Evolutionary conservation across 2,888 invertebrate species (phyloP), one percentile per base, ranked within the genome.

Genomic region (Limenitis camilla): DNA sequence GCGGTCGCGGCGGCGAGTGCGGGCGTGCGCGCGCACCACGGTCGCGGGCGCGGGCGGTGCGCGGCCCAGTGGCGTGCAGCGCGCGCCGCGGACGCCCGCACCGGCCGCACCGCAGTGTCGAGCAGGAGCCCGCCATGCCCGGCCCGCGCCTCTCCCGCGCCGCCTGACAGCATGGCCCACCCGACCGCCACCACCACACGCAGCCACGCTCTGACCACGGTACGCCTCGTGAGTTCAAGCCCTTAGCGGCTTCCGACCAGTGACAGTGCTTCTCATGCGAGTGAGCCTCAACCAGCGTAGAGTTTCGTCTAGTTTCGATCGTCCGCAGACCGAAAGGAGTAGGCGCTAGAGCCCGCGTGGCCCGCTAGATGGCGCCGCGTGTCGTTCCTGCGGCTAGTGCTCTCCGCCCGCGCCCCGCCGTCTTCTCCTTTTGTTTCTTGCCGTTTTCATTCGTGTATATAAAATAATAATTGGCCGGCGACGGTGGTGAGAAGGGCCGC

Each of bases 191-290:
- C 84, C 85, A 82, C 78, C 85, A 81, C 86, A 81, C 86, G 84
- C 85, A 86, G 84, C 86, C 84, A 85, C 85, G 86, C 86, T 84
- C 86, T 85, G 85, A 86, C 86, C 81, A 87, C 86, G 86, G 86
- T 87, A 87, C 79, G 85, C 59, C 56, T 47, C 55, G 56, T 56
- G 54, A 48, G 35, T 30, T 40, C 28, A 59, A 58, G 59, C 66
- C 19, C 19, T 19, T 19, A 19, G 66, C 67, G 59, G 55, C 56
- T 62, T 61, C 65, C 62, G 66, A 67, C 67, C 76, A 78, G 84
- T 83, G 85, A 76, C 70, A 82, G 83, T 85, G 85, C 65, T 75
- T 67, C 66, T 70, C 58, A 66, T 66, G 64, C 71, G 73, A 71
- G 75, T 71, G 78, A 78, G 77, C 72, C 73, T 76, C 72, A 63